phyloP scores from a whole-genome alignment of 64 coral and sea anemone genomes.

The Acropora yongei region DNA sequence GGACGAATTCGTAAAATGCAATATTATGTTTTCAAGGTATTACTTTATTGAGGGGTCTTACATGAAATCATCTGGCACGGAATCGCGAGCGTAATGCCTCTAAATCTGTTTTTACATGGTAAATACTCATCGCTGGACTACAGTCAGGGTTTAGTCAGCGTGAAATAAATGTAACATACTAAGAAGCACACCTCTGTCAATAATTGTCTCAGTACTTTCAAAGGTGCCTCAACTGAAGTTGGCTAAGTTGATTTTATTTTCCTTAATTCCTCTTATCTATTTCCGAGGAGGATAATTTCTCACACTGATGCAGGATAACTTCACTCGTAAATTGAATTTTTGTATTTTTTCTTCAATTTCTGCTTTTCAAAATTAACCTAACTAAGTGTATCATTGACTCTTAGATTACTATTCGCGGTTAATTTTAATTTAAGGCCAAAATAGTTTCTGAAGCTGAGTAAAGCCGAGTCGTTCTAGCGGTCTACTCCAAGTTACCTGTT shows the following conservation, averaged over 20 bases:
- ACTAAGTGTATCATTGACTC: too few species aligned
- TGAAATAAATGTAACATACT: conserved; percentile 21
- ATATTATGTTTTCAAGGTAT: neutral
- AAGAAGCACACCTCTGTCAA: neutral
- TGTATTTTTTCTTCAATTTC: too few species aligned
- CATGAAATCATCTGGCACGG: conserved; percentile 34
- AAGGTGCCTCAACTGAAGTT: neutral
- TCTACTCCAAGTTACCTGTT: neutral
- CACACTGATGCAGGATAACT: too few species aligned
- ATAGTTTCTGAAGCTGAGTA: neutral
- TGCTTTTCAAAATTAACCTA: too few species aligned
- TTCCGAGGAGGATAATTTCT: neutral
- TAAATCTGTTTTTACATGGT: conserved; percentile 57
- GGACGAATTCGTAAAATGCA: neutral
- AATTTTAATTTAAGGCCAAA: too few species aligned
- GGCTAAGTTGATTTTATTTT: neutral
- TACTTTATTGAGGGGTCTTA: neutral
- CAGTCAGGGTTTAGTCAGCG: neutral
- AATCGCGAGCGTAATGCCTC: conserved; percentile 9
- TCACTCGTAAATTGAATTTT: too few species aligned
- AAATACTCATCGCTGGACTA: conserved; percentile 65
- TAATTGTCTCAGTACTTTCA: neutral
- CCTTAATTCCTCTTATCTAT: neutral
- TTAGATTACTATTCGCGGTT: too few species aligned
- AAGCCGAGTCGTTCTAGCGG: neutral